Evolutionary conservation across 2,888 invertebrate genomes (phyloP).

Genomic region (Xylota sylvarum): DNA sequence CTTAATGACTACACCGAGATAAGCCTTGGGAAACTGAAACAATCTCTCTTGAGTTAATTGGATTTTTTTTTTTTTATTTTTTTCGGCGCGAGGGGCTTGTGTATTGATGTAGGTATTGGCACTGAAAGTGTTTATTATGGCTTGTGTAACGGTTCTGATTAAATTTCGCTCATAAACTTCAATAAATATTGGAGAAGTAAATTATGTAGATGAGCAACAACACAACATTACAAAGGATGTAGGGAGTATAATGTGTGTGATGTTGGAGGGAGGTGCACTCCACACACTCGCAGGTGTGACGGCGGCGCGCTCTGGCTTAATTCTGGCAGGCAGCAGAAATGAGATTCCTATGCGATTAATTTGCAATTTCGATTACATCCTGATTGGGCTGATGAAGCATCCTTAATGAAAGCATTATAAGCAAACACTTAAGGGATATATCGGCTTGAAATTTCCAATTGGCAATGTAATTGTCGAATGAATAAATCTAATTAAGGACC

Average conservation of each 20-base stretch:
- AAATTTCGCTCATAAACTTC: slow-evolving; percentile 76
- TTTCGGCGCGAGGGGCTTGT: slow-evolving; percentile 6
- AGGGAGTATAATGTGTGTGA: slow-evolving; percentile 8
- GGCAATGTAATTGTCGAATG: slow-evolving; percentile 58
- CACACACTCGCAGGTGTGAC: slow-evolving; percentile 19
- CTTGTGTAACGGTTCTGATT: slow-evolving; percentile 74
- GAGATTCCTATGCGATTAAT: slow-evolving; percentile 77
- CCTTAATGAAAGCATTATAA: slow-evolving; percentile 69
- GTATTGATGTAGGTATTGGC: slow-evolving; percentile 40
- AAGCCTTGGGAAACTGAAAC: slow-evolving; percentile 77
- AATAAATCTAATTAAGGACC: slow-evolving; percentile 40
- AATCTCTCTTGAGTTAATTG: slow-evolving; percentile 77
- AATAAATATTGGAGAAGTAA: slow-evolving; percentile 77
- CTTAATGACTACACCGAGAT: slow-evolving; percentile 75
- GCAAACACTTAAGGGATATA: slow-evolving; percentile 71
- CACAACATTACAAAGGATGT: slow-evolving; percentile 59
- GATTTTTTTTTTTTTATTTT: slow-evolving; percentile 68
- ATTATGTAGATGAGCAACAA: slow-evolving; percentile 74
- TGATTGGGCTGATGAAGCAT: slow-evolving; percentile 72
- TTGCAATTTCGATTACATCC: slow-evolving; percentile 76
- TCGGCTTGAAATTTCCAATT: slow-evolving; percentile 55
- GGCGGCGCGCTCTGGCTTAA: slow-evolving; percentile 23
- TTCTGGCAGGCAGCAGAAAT: slow-evolving; percentile 72
- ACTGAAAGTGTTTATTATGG: slow-evolving; percentile 73
- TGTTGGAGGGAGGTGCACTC: slow-evolving; percentile 5